Base-by-base conservation (phyloP, 2,888 invertebrate genomes). In the Odontocolon sp. region DNA sequence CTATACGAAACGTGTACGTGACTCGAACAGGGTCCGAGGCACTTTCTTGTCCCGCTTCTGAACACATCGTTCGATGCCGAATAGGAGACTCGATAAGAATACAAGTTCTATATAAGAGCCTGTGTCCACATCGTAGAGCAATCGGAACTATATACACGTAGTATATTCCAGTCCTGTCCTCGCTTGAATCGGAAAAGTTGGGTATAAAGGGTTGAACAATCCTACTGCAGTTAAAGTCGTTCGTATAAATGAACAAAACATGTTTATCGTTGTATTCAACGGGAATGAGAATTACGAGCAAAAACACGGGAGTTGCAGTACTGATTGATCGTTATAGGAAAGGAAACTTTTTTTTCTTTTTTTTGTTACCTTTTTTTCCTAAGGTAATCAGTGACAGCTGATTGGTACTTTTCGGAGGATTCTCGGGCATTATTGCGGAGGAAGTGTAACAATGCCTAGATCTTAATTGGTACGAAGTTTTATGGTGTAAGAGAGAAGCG, bases 11-110 rank as follows among this genome's bases (percentile, higher is more conserved):
- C 47, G 36, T 69, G 68, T 69, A 74, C 74, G 74, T 74, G 68
- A 69, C 50, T 64, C 8, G 64, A 64, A 59, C 69, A 57, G 64
- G 38, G 40, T 57, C 47, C 40, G 57, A 57, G 63, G 54, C 47
- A 57, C 45, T 74, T 74, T 74, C 74, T 68, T 64, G 69, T 75
- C 59, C 31, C 50, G 59, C 45, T 54, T 61, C 67, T 61, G 61
- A n/a, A n/a, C n/a, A 73, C 45, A 61, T 42, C 28, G 28, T 68
- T 61, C 61, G 42, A 68, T 61, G 61, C 67, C 69, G 63, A 69
- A 36, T 61, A 57, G 36, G 56, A 40, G 63, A 40, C 56, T 63
- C 16, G 11, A 21, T 52, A 52, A 28, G 54, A 16, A 52, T 14
- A 5, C 28, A 21, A 52, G 16, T 28, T 3, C 5, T 33, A n/a